Conservation (phyloP, 2,797 vertebrate species). For the Zalophus californianus region DNA sequence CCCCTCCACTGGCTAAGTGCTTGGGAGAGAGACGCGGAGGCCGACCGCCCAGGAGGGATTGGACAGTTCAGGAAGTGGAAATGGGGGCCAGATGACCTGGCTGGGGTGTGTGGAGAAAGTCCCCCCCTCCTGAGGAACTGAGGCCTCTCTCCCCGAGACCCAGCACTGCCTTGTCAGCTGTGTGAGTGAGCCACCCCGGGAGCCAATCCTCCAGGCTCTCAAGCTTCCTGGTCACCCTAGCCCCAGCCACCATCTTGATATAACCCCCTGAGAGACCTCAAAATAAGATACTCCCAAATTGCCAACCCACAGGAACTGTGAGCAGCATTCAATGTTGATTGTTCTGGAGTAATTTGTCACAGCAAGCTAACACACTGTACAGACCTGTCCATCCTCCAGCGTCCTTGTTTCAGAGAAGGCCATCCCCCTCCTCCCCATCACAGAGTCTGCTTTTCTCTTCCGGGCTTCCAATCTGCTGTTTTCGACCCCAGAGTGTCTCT, state of each 20-base stretch:
- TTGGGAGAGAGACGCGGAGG: not conserved
- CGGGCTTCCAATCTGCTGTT: not conserved
- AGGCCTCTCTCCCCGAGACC: not conserved
- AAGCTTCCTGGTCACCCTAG: not conserved
- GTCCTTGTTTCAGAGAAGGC: not conserved
- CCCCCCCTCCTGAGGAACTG: rapidly evolving
- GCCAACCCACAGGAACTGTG: not conserved
- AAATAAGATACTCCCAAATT: not conserved
- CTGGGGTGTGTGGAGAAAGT: not conserved
- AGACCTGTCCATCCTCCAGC: not conserved
- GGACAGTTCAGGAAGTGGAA: not conserved
- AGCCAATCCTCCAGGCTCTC: not conserved
- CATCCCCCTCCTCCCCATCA: not conserved
- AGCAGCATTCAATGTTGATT: not conserved
- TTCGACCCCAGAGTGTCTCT: not conserved
- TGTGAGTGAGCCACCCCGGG: too few relatives aligned
- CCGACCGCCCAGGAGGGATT: not conserved
- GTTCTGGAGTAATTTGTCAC: not conserved
- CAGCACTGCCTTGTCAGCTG: not conserved
- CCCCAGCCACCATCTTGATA: not conserved
- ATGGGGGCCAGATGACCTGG: not conserved
- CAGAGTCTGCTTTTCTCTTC: not conserved
- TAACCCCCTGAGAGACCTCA: not conserved
- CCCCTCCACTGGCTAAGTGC: not conserved
- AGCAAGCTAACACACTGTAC: not conserved